Evolutionary conservation across 2,113 vertebrate genomes (phyloP).

Genomic region (Oostethus manadensis): DNA sequence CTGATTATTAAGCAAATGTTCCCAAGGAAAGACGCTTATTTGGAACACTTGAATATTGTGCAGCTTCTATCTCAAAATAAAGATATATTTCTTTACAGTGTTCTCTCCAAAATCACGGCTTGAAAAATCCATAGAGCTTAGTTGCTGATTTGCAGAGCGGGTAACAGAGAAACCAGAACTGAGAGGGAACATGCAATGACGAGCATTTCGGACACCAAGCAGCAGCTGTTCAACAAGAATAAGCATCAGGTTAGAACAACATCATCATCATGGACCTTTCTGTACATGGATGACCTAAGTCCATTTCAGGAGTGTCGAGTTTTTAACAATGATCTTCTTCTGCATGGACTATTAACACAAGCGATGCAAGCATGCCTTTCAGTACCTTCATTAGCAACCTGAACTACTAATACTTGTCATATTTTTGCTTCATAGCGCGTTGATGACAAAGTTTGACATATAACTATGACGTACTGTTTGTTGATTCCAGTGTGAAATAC

Average conservation of each 20-base stretch:
- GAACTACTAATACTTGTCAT: too few species aligned
- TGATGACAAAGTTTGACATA: too few species aligned
- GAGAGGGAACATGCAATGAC: constrained; percentile 33
- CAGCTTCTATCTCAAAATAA: background rate
- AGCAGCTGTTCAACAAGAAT: constrained; percentile 40
- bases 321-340: background rate
- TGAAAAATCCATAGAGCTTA: background rate
- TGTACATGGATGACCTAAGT: background rate
- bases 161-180: constrained; percentile 8
- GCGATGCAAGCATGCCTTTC: too few species aligned
- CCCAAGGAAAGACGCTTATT: too few species aligned
- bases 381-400: too few species aligned
- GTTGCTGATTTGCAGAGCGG: constrained; percentile 2
- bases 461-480: too few species aligned
- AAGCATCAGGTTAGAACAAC: constrained; percentile 31
- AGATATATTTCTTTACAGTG: background rate
- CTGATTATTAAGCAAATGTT: too few species aligned
- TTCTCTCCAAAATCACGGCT: background rate
- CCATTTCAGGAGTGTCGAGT: background rate
- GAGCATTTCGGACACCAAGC: constrained; percentile 18
- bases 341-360: background rate
- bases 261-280: constrained; percentile 1
- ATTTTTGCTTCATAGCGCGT: too few species aligned
- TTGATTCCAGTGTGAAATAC: too few species aligned
- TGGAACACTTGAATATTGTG: background rate